Conservation (phyloP, 1,140 invertebrate species). For the Aphelenchoides fujianensis region DNA sequence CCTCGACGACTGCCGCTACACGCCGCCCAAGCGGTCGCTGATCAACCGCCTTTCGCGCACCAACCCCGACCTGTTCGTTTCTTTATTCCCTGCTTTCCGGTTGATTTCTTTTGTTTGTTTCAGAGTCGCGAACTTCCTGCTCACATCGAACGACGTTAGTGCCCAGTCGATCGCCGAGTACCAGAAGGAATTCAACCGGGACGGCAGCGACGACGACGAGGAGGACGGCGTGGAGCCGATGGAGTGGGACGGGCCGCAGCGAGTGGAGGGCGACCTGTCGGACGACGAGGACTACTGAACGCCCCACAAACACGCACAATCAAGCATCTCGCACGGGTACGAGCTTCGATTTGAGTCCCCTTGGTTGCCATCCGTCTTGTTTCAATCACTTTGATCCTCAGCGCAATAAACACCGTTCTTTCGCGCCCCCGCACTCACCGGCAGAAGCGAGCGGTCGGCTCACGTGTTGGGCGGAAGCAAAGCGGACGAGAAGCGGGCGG, state of each 20-base stretch:
- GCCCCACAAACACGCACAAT: too few relatives aligned
- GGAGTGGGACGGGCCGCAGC: background rate
- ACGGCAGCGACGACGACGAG: constrained; percentile 5
- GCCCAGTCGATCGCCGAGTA: background rate
- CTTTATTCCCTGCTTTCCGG: too few relatives aligned
- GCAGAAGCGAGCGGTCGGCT: too few relatives aligned
- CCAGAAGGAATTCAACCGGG: background rate
- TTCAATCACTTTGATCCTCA: too few relatives aligned
- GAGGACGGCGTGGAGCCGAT: background rate
- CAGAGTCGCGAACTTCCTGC: background rate
- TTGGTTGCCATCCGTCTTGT: too few relatives aligned
- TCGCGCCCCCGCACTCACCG: too few relatives aligned
- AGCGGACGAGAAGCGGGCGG: background rate
- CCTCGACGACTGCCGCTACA: constrained; percentile 5
- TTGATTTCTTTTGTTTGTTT: background rate
- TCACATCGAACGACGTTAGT: background rate
- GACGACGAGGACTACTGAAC: background rate
- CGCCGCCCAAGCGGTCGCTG: background rate
- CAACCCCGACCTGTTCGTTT: constrained; percentile 3
- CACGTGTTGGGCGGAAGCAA: background rate
- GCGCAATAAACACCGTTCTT: too few relatives aligned
- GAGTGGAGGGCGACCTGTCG: background rate
- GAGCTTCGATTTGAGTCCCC: too few relatives aligned
- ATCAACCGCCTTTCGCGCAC: background rate
- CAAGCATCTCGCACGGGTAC: too few relatives aligned